Conservation (phyloP, 2,888 invertebrate genomes). For the Drosophila fungiperda region DNA sequence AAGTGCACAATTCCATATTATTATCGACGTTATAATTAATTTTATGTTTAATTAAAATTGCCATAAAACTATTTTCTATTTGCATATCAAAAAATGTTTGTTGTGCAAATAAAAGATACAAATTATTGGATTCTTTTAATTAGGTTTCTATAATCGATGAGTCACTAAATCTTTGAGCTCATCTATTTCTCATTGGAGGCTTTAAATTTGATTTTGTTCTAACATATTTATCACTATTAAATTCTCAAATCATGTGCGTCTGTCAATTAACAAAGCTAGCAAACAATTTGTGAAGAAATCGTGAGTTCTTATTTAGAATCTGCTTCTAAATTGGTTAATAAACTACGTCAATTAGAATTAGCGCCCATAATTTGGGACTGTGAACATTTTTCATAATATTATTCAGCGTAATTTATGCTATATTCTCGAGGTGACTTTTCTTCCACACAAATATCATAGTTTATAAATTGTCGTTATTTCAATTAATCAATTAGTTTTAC, state of each 20-base stretch:
- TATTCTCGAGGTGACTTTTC: neutral
- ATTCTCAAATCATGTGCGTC: slow-evolving; percentile 22
- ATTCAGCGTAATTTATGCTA: neutral
- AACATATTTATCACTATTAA: slow-evolving; percentile 28
- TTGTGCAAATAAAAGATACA: neutral
- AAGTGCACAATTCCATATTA: neutral
- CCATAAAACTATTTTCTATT: neutral
- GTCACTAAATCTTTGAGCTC: neutral
- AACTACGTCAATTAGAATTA: slow-evolving; percentile 64
- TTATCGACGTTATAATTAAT: neutral
- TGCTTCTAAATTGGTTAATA: slow-evolving; percentile 57
- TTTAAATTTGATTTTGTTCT: slow-evolving; percentile 3
- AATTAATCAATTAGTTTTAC: slow-evolving; percentile 50
- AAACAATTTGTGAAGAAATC: slow-evolving; percentile 38
- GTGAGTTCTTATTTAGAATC: slow-evolving; percentile 50
- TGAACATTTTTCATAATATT: neutral
- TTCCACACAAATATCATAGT: slow-evolving; percentile 30
- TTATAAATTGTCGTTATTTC: slow-evolving; percentile 18
- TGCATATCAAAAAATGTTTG: neutral
- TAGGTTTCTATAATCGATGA: neutral
- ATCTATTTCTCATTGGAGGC: neutral
- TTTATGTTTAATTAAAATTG: neutral
- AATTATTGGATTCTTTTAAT: neutral
- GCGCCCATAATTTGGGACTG: slow-evolving; percentile 18
- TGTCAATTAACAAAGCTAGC: slow-evolving; percentile 38